phyloP scores from a whole-genome alignment of 1,140 invertebrate genomes.

The Sminthurinus signatus region DNA sequence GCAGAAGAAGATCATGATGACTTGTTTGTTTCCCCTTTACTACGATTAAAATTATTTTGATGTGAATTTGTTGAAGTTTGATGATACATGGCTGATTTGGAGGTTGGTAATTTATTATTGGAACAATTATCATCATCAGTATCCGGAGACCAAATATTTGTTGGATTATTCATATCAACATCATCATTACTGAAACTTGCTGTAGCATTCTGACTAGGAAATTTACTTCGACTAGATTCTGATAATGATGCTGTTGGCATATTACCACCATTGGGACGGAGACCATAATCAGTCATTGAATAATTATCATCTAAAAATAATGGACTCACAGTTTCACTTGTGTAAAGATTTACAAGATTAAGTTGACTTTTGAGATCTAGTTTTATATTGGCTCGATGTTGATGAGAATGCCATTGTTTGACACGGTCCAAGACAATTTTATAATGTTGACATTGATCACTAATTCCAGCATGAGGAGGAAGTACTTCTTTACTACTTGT shows the following conservation, averaged over 20 bases:
- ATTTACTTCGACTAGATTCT: too few species aligned
- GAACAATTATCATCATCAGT: too few species aligned
- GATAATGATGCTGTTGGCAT: too few species aligned
- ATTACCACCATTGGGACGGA: too few species aligned
- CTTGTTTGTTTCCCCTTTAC: too few species aligned
- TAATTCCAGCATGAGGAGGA: constrained; percentile 53
- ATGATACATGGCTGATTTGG: not conserved
- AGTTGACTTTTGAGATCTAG: constrained; percentile 22
- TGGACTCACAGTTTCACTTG: not conserved
- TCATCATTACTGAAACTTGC: too few species aligned
- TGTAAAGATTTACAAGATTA: constrained; percentile 20
- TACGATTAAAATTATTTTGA: too few species aligned
- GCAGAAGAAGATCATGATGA: too few species aligned
- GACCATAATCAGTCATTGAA: not conserved
- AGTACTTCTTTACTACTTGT: constrained; percentile 46
- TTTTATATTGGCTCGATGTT: constrained; percentile 16
- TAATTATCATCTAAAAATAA: not conserved
- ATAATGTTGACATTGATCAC: constrained; percentile 61
- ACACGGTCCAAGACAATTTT: constrained; percentile 46
- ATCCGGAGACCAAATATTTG: too few species aligned
- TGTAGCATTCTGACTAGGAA: too few species aligned
- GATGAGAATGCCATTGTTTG: constrained; percentile 37
- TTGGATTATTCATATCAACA: too few species aligned
- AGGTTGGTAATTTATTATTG: too few species aligned
- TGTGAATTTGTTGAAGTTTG: not conserved